Conservation (phyloP, 2,797 vertebrate genomes). For the Sebastes goodei region DNA sequence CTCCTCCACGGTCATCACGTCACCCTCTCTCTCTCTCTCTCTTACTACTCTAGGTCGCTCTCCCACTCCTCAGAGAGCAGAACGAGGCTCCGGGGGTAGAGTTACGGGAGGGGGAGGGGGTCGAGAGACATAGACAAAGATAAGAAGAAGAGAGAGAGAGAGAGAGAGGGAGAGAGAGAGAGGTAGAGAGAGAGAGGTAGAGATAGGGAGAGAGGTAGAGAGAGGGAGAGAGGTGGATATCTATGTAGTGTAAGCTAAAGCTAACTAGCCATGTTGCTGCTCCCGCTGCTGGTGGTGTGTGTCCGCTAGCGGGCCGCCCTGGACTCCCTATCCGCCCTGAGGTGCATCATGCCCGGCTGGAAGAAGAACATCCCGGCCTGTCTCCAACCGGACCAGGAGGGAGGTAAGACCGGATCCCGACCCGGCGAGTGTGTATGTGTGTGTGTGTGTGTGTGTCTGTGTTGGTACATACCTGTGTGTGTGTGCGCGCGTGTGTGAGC, state of each 20-base stretch:
- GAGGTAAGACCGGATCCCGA: slow-evolving; percentile 83
- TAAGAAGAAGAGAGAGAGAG: neutral
- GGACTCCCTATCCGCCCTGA: slow-evolving; percentile 80
- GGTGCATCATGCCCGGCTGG: slow-evolving; percentile 96
- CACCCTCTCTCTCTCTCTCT: slow-evolving; percentile 16
- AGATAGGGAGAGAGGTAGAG: neutral
- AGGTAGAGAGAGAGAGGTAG: too few species aligned
- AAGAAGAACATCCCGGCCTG: slow-evolving; percentile 98
- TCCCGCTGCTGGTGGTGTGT: slow-evolving; percentile 64
- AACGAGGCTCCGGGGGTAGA: slow-evolving; percentile 68
- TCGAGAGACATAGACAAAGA: slow-evolving; percentile 61
- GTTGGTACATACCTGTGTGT: neutral
- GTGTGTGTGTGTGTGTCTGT: neutral
- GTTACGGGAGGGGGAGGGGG: slow-evolving; percentile 71
- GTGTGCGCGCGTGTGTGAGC: neutral
- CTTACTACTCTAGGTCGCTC: slow-evolving; percentile 19
- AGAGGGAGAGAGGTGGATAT: slow-evolving; percentile 45
- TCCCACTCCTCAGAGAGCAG: slow-evolving; percentile 49
- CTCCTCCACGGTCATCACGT: slow-evolving; percentile 57
- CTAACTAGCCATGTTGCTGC: slow-evolving; percentile 78
- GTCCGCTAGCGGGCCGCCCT: slow-evolving; percentile 77
- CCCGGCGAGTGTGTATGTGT: slow-evolving; percentile 19
- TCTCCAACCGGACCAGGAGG: slow-evolving; percentile 94
- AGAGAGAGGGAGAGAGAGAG: too few species aligned
- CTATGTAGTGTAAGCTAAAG: slow-evolving; percentile 65